Evolutionary conservation across 2,888 invertebrate genomes (phyloP), one percentile per base, ranked within the genome.

Genomic region (Yponomeuta sedellus): DNA sequence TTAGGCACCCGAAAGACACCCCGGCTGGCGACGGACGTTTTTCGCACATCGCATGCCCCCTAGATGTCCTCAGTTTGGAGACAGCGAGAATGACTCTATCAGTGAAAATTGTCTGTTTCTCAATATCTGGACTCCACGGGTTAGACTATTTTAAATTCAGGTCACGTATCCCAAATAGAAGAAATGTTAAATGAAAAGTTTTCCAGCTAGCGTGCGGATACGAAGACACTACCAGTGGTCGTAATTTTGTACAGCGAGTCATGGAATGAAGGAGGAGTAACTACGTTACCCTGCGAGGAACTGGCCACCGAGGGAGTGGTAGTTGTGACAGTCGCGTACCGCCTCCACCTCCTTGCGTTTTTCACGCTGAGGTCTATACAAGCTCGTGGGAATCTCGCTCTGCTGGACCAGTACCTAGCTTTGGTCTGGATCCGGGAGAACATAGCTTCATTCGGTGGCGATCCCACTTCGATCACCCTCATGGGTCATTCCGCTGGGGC

Each of bases 61-160:
- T n/a, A 92, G 93, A 39, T 96, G 96, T 76, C 94, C 94, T 0
- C 94, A 95, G 77, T 80, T 92, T 63, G 78, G 70, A 56, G 81
- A 79, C 67, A 73, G 75, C 64, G 78, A 74, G 66, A 79, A 74
- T 58, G 79, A 80, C 52, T 85, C 75, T 73, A 81, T 73, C 76
- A 92, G 88, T 69, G 97, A 97, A 88, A 97, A 98, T 83, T 98
- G 98, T 76, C 92, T 98, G n/a, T 97, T 95, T 78, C 85, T 98
- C 64, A 98, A 97, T 78, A 94, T 98, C 70, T 98, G 97, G 97
- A 94, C 95, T 2, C 96, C 98, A 62, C 94, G 94, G 92, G 95
- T 95, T 73, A 71, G 75, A 68, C 66, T 64, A 59, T n/a, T 56
- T 20, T 28, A 6, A 34, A 28, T 44, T n/a, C 20, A 44, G 10